These are phyloP conservation scores for Chamaea fasciata DNA, from an alignment of 2,113 vertebrate species.

Conservation along the genomic window DNA sequence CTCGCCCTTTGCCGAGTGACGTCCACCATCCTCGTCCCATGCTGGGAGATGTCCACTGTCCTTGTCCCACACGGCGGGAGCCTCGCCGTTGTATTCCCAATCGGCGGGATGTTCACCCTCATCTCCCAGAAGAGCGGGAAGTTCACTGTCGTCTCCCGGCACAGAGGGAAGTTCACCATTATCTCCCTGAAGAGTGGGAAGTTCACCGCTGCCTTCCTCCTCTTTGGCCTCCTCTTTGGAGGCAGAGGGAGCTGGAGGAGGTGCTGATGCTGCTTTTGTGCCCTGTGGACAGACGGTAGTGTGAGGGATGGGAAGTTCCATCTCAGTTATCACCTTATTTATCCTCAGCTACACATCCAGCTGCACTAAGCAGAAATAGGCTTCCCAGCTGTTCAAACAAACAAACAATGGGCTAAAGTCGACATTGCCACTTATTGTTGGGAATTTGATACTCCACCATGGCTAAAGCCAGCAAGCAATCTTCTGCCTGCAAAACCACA, in stretches of 20 bases:
- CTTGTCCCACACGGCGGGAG: neutral
- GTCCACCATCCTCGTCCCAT: neutral
- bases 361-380: neutral
- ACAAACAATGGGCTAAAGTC: neutral
- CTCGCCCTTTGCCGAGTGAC: neutral
- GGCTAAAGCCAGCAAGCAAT: neutral
- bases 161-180: neutral
- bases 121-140: neutral
- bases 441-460: neutral
- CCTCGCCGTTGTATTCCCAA: neutral
- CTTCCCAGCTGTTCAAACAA: neutral
- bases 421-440: neutral
- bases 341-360: neutral
- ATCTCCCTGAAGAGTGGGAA: neutral
- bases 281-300: fast-evolving
- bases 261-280: neutral
- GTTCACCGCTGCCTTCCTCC: neutral
- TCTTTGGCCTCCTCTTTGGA: neutral
- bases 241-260: neutral
- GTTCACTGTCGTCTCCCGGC: neutral
- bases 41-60: neutral
- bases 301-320: neutral
- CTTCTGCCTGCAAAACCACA: neutral
- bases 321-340: neutral
- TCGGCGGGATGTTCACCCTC: neutral